Evolutionary conservation across 2,113 vertebrate genomes (phyloP).

Genomic region (Pantherophis guttatus): DNA sequence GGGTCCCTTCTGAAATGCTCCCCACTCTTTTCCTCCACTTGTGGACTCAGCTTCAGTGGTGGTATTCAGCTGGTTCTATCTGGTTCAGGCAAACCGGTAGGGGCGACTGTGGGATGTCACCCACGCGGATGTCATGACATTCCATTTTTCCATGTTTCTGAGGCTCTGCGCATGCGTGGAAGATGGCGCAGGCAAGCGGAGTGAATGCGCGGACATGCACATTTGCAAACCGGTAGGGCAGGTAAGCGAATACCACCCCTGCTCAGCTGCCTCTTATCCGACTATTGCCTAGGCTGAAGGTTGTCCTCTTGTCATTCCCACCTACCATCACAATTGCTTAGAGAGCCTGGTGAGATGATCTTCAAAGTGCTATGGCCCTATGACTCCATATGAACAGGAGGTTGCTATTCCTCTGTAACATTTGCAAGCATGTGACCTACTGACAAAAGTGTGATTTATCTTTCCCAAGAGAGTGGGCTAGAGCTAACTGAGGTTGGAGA

Average conservation of each 20-base stretch:
- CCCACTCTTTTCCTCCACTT: background rate
- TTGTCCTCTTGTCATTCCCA: background rate
- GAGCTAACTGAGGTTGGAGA: constrained; percentile 20
- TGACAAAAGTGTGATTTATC: background rate
- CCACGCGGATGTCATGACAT: too few relatives aligned
- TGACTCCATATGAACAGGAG: background rate
- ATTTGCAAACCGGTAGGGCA: too few relatives aligned
- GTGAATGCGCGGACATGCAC: too few relatives aligned
- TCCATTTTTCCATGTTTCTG: too few relatives aligned
- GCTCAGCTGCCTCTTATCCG: background rate
- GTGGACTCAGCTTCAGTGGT: background rate
- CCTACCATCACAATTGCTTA: background rate
- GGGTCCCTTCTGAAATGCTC: background rate
- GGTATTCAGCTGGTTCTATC: too few relatives aligned
- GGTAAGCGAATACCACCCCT: too few relatives aligned
- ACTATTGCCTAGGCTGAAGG: background rate
- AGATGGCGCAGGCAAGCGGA: too few relatives aligned
- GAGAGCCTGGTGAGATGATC: background rate
- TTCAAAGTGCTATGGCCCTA: background rate
- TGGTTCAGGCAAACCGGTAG: too few relatives aligned
- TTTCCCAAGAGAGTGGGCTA: constrained; percentile 28
- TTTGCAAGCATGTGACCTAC: background rate
- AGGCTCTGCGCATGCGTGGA: too few relatives aligned
- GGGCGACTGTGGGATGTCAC: too few relatives aligned
- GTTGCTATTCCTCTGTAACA: background rate